Percentiles rank a stretch among this genome's conserved stretches.
phyloP scores from a whole-genome alignment of 1,140 invertebrate species.

The Megalonaias nervosa region DNA sequence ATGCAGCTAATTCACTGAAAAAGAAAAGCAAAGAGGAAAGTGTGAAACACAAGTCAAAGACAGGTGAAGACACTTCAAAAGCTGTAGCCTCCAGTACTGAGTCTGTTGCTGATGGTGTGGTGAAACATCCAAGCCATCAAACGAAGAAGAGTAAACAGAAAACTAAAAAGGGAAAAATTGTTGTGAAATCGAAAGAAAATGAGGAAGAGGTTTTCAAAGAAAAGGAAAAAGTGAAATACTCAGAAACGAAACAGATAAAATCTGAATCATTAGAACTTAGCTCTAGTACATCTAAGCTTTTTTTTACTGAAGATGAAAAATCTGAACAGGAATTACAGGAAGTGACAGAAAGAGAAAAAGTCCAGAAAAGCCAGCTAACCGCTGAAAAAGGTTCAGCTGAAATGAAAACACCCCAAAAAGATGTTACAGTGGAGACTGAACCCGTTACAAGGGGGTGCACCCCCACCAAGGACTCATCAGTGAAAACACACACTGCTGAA shows the following conservation, averaged over 20 bases:
- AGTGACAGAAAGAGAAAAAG: not conserved
- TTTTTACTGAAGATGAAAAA: not conserved
- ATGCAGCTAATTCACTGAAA: not conserved
- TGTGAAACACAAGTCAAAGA: conserved; percentile 9
- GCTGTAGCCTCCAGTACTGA: not conserved
- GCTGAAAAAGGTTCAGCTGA: conserved; percentile 2
- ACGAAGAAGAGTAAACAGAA: conserved; percentile 8
- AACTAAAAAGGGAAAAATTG: conserved; percentile 20
- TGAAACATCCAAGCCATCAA: not conserved
- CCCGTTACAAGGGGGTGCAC: no score
- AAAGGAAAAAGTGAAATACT: conserved; percentile 27
- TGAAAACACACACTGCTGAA: not conserved
- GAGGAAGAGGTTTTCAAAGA: conserved; percentile 9
- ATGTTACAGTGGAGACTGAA: no score
- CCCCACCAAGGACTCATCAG: not conserved
- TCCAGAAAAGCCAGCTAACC: not conserved
- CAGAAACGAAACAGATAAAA: conserved; percentile 12
- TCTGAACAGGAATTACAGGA: not conserved
- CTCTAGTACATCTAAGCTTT: not conserved
- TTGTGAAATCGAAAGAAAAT: not conserved
- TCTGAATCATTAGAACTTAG: conserved; percentile 1
- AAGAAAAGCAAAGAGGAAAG: conserved; percentile 22
- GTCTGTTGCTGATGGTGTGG: not conserved
- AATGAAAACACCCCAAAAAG: conserved; percentile 2
- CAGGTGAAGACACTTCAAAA: conserved; percentile 5